Base-by-base conservation (phyloP, 2,888 invertebrate species). In the Chrysolina americana region DNA sequence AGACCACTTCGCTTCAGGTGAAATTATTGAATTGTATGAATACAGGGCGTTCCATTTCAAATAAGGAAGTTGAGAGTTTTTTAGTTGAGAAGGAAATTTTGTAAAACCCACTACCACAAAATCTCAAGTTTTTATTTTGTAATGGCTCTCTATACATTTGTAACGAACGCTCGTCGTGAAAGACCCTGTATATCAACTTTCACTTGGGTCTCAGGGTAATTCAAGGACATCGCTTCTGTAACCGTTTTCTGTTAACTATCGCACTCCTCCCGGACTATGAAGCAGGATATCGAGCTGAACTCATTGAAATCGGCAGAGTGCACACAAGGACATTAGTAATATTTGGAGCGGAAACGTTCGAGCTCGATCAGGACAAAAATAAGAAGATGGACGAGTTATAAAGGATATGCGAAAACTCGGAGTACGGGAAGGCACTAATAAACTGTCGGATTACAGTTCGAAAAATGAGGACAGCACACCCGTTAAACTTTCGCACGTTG, bases 301-400 rank as follows among this genome's bases (percentile, higher is more conserved):
- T 41, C 65, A 21, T 41, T 65, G 41, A 36, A 65, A 44, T 47
- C 56, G 41, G 17, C 63, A 50, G 36, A 44, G 50, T 65, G 66
- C 65, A 59, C 65, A 23, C 56, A 66, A 72, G 65, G 71, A 50
- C 44, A 63, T 74, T 63, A 21, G 69, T 19, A 71, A 47, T 64
- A 72, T 72, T 65, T 70, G 66, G 72, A 56, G 69, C 72, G 71
- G 69, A 69, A 69, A 65, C 19, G 50, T n/a, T 50, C 15, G 17
- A 50, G 50, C 50, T 50, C 48, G 28, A 48, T 47, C 59, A 10
- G 63, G n/a, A 36, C 66, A 72, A 62, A 71, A 71, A 48, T 64
- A 48, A 50, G 50, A 74, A 70, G 70, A 74, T 50, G 66, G 19
- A 68, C 70, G 66, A 70, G 68, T 50, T 59, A 66, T 19, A 50